Evolutionary conservation across 2,797 vertebrate species (phyloP), one percentile per base, ranked within the genome.

Genomic region (Acanthis flammea): DNA sequence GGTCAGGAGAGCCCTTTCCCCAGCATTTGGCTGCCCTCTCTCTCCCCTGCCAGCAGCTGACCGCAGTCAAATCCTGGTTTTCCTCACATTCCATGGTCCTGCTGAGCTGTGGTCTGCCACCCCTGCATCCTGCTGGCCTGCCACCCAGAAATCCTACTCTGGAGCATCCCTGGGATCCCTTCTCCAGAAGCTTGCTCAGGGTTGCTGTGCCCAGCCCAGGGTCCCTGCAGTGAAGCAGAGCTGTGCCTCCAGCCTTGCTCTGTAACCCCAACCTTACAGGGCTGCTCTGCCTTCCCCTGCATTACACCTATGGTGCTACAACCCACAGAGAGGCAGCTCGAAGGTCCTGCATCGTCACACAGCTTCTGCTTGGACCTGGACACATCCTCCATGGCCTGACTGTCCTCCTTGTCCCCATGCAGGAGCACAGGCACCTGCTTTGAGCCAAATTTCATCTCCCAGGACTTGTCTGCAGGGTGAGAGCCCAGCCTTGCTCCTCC

Each of bases 71-170:
- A 61, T 19, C 50, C 77, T 0, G 0, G 33, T 35, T 91, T 67
- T 63, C 91, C 58, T 53, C 39, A 14, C 48, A 25, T n/a, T 21
- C 72, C 7, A 1, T 1, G 3, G 44, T 73, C 71, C 92, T 50
- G 60, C 83, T 88, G 90, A 31, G 92, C 65, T 86, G 84, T 58
- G 90, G 80, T 78, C 70, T 88, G 79, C 58, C 42, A 1, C 85
- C 78, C 3, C 19, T 0, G 0, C 60, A 13, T 45, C 37, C 76
- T 0, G 7, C 82, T 83, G 67, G 76, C 37, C 78, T 92, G 63
- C 44, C 84, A 54, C 19, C 48, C 78, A 74, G 75, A 65, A 73
- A 70, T 28, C 28, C 28, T 19, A 35, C 75, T 91, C 67, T 75
- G 89, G 13, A 31, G 27, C 3, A 7, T 51, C 78, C 53, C 25